A percentile compares a stretch with the other conserved stretches of the same genome.
Evolutionary conservation across 2,888 invertebrate species (phyloP).

Genomic region (Cataglyphis albicans): DNA sequence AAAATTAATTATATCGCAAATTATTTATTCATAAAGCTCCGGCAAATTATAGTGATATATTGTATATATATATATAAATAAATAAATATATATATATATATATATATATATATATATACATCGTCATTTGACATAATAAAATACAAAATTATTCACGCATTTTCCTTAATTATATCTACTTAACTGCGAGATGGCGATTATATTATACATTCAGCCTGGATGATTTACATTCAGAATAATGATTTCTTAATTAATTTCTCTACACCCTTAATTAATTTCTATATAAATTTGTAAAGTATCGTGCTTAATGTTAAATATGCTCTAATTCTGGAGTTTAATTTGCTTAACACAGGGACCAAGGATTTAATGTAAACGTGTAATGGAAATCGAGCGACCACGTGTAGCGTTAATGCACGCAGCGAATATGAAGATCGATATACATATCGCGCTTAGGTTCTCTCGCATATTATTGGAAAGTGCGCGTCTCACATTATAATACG

Average conservation of each 20-base stretch:
- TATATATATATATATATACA: too few species aligned
- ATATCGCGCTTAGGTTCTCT: conserved; percentile 18
- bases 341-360: conserved; percentile 8
- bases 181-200: not conserved
- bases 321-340: conserved; percentile 38
- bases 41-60: not conserved
- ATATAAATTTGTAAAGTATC: not conserved
- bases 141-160: not conserved
- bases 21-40: not conserved
- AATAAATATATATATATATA: too few species aligned
- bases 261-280: conserved; percentile 38
- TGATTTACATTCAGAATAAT: conserved; percentile 22
- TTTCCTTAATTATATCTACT: not conserved
- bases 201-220: not conserved
- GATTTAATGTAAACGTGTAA: conserved; percentile 32
- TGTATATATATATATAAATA: not conserved
- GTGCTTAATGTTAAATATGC: conserved; percentile 35
- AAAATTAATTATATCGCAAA: conserved; percentile 1
- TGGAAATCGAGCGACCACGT: conserved; percentile 47
- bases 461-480: conserved; percentile 36
- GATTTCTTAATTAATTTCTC: conserved; percentile 47
- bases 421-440: conserved; percentile 40
- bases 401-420: conserved; percentile 2
- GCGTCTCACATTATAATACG: conserved; percentile 19
- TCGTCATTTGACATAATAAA: not conserved